These are phyloP conservation scores for Styela clava DNA, from an alignment of 23 tunicate genomes.

Conservation along the genomic window DNA sequence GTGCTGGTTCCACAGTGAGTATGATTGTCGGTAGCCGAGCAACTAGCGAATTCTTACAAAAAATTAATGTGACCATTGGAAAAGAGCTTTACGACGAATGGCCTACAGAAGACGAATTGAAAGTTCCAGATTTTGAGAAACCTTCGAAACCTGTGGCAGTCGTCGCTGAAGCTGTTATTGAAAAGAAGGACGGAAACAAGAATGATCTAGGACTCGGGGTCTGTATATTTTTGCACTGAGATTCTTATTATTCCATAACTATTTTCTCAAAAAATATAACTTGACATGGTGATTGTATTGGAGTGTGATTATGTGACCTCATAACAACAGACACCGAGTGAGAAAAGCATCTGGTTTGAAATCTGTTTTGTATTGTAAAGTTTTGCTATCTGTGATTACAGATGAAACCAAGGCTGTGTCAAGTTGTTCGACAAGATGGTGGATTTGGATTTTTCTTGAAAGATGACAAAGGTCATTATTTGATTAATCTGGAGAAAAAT, in stretches of 20 bases:
- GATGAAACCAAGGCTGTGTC: conserved; percentile 44
- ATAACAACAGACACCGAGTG: too few species aligned
- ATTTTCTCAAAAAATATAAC: too few species aligned
- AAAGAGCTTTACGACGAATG: conserved; percentile 60
- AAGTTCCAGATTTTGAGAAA: conserved; percentile 10
- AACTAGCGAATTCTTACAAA: conserved; percentile 44
- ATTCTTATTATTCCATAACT: too few species aligned
- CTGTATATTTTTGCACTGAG: background rate
- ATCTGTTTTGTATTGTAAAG: too few species aligned
- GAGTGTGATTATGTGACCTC: too few species aligned
- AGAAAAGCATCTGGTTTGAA: too few species aligned
- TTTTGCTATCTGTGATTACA: too few species aligned
- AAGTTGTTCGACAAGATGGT: conserved; percentile 35
- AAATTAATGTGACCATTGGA: conserved; percentile 36
- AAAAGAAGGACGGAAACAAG: background rate
- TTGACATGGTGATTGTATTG: too few species aligned
- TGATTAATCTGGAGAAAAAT: conserved; percentile 52
- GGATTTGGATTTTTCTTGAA: conserved; percentile 71
- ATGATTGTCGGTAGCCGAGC: conserved; percentile 41
- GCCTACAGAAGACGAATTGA: conserved; percentile 45
- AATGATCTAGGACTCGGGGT: background rate
- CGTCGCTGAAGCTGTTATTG: conserved; percentile 20
- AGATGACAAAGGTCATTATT: conserved; percentile 72
- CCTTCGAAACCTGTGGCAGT: conserved; percentile 16
- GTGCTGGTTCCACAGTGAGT: conserved; percentile 51